phyloP scores from a whole-genome alignment of 2,797 vertebrate genomes.

The Echiichthys vipera region DNA sequence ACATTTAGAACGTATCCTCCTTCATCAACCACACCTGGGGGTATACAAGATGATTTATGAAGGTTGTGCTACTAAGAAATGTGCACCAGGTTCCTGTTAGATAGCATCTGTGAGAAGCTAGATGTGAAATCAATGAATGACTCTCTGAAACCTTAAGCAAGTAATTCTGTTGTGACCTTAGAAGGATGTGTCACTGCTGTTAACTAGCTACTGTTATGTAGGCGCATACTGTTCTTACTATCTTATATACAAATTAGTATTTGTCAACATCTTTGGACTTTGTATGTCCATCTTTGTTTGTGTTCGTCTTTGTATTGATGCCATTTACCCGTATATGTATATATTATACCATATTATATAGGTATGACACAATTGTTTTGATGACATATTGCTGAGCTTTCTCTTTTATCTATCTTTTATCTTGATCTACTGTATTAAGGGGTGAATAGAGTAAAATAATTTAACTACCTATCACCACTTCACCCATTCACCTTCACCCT shows the following conservation, averaged over 20 bases:
- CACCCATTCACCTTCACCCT: too few relatives aligned
- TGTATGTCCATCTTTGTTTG: neutral
- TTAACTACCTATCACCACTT: too few relatives aligned
- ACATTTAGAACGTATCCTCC: constrained; percentile 16
- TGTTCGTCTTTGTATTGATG: neutral
- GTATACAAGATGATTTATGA: constrained; percentile 21
- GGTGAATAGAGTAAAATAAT: too few relatives aligned
- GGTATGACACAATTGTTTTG: neutral
- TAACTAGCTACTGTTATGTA: neutral
- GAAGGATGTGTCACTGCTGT: neutral
- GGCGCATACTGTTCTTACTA: neutral
- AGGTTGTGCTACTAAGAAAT: constrained; percentile 23
- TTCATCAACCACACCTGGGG: too few relatives aligned
- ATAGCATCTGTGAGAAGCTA: constrained; percentile 23
- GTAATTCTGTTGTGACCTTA: neutral
- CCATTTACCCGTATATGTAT: neutral
- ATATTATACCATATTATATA: too few relatives aligned
- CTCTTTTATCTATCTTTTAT: neutral
- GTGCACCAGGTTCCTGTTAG: constrained; percentile 16
- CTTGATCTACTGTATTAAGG: too few relatives aligned
- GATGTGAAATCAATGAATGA: constrained; percentile 6
- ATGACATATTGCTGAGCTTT: neutral
- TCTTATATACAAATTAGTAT: neutral
- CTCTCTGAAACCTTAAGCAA: constrained; percentile 7
- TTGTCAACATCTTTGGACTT: neutral